Percentiles rank a stretch among this genome's conserved stretches.
Conservation (phyloP, 2,888 invertebrate species). For the Tuberolachnus salignus region DNA sequence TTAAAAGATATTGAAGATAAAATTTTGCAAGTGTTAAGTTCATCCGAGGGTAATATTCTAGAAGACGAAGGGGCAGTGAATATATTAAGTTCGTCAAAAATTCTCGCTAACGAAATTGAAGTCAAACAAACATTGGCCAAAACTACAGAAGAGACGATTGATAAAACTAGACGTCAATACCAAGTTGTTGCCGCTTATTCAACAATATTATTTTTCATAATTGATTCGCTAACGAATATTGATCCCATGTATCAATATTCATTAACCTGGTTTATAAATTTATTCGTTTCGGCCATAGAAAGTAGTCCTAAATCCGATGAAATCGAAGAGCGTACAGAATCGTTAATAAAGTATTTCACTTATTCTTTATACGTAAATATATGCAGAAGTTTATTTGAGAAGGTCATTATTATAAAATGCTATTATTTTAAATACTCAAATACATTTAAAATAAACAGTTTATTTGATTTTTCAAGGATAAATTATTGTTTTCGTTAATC, state of each 20-base stretch:
- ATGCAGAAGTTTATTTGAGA: constrained; percentile 77
- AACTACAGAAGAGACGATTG: constrained; percentile 88
- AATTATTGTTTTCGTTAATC: constrained; percentile 78
- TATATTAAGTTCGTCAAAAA: constrained; percentile 87
- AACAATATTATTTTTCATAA: constrained; percentile 88
- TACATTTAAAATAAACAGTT: background rate
- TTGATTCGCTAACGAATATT: constrained; percentile 72
- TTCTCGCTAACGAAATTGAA: constrained; percentile 86
- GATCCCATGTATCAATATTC: constrained; percentile 92
- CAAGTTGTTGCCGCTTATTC: constrained; percentile 90
- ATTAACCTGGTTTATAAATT: constrained; percentile 82
- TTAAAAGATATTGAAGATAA: constrained; percentile 90
- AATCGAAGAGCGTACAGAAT: constrained; percentile 71
- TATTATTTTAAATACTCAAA: background rate
- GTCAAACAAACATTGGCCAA: constrained; percentile 89
- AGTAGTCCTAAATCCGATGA: constrained; percentile 75
- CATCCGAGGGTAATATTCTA: constrained; percentile 78
- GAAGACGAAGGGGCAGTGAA: constrained; percentile 92
- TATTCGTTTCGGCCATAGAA: constrained; percentile 79
- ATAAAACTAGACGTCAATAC: constrained; percentile 82
- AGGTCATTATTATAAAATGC: constrained; percentile 7
- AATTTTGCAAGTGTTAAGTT: constrained; percentile 78
- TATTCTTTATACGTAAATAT: constrained; percentile 81
- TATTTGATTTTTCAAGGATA: constrained; percentile 65
- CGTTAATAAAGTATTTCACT: constrained; percentile 62